Base-by-base conservation (phyloP, 2,797 vertebrate genomes). In the Nannoperca australis region DNA sequence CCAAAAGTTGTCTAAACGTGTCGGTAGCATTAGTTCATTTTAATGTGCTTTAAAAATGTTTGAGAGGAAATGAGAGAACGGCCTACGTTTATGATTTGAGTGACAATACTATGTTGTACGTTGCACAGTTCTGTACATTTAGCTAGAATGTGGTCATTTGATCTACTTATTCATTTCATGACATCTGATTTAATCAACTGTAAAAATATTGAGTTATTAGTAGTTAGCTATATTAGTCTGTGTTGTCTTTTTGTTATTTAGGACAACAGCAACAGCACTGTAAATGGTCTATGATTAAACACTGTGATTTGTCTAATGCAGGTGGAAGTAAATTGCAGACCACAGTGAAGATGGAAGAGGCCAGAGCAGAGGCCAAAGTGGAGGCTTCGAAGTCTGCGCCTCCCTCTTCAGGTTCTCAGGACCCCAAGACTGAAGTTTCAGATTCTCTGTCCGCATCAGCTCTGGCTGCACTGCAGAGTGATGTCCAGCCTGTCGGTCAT, bases 401-500 rank as follows among this genome's bases (percentile, higher is more conserved):
- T 0, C 63, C 89, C 1, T 83, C 89, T 1, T 54, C 85, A 45
- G 74, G 70, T 12, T 14, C 76, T 45, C 89, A 77, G 30, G 95
- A 96, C 32, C 5, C 69, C 11, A 96, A 95, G 75, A 74, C 42
- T 0, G 95, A 96, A 0, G 45, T 92, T 3, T 78, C 95, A 12
- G 97, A 98, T 51, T 87, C 96, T 27, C 91, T 98, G 73, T 96
- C 97, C 40, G 88, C 97, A 0, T 95, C 97, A 0, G 91, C 97
- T 59, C 95, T 99, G 74, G 96, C 97, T 71, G 97, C 96, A 14
- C 93, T 99, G 81, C 98, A 99, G 91, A 99, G 96, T 68, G 98
- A 99, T 22, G 98, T 99, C 36, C 98, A 99, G 68, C 98, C 98
- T 20, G 98, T 99, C 2, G 98, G 98, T 20, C 98, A 99, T 75